These are phyloP conservation scores for Heliconius charithonia DNA, from an alignment of 2,888 invertebrate species.

Conservation along the genomic window DNA sequence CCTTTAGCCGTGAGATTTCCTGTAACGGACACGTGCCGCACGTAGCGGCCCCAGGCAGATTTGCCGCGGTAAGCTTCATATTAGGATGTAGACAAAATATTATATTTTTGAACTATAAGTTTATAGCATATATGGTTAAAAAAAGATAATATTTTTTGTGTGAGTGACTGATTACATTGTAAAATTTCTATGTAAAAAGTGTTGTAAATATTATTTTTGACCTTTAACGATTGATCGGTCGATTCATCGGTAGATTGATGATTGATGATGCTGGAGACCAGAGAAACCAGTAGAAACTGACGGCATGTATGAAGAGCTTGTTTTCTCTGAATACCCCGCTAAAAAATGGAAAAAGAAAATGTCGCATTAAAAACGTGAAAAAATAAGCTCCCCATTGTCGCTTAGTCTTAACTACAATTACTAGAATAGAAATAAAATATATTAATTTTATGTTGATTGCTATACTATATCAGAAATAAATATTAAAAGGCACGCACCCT, in stretches of 20 bases:
- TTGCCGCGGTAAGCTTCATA: conserved; percentile 40
- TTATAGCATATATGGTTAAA: not conserved
- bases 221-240: too few species aligned
- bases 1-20: conserved; percentile 47
- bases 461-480: not conserved
- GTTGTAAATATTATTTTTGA: too few species aligned
- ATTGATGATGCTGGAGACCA: too few species aligned
- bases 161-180: not conserved
- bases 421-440: not conserved
- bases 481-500: conserved; percentile 28
- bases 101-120: not conserved
- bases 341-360: too few species aligned
- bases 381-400: not conserved
- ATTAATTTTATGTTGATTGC: conserved; percentile 12
- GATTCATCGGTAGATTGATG: too few species aligned
- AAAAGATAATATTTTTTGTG: not conserved
- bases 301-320: too few species aligned
- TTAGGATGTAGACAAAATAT: conserved; percentile 9
- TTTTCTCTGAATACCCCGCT: too few species aligned
- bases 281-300: too few species aligned
- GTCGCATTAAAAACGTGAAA: too few species aligned
- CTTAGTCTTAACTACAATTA: not conserved
- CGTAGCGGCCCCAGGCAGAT: conserved; percentile 53
- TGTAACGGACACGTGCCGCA: conserved; percentile 50
- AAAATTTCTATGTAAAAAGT: too few species aligned